Evolutionary conservation across 2,888 invertebrate genomes (phyloP), one percentile per base, ranked within the genome.

Genomic region (Drosophila maculinotata): DNA sequence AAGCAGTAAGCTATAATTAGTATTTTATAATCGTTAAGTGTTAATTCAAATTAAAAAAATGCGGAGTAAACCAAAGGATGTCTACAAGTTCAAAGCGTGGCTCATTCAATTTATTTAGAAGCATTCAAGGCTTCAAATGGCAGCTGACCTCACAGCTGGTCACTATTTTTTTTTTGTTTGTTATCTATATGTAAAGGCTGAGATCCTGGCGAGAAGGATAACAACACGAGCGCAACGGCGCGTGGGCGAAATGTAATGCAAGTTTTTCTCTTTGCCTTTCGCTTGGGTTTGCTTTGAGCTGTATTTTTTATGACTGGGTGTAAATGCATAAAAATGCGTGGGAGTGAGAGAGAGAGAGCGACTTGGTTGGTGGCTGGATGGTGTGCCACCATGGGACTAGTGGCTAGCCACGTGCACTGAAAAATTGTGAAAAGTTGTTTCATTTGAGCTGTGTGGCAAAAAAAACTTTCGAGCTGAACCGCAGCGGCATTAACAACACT

Each of bases 401-500:
- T 63, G 76, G 64, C 57, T 45, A 54, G 69, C 82, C 69, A 76
- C 69, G 69, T 76, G 77, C 51, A 64, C 62, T 67, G 51, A 20
- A 83, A 79, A 76, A 79, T 63, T 76, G 62, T 76, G 59, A 45
- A 72, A 67, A 65, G 58, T 84, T 87, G 87, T 87, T 81, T 87
- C 87, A 87, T 87, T 87, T 87, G 65, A 44, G 67, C 80, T 67
- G 62, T 57, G 81, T 44, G 38, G 62, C 59, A 25, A 42, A 45
- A 66, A 66, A 79, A 86, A 86, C 59, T 81, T 81, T 81, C 47
- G 28, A 65, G 70, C 64, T 75, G 66, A 64, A 63, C 80, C 87
- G 84, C 80, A 73, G 65, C 53, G 65, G 79, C 84, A 79, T 84
- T 83, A 83, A 83, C 82, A 83, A 82, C 82, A 84, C 82, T 83